Conservation (phyloP, 2,797 vertebrate genomes). For the Kryptolebias ocellatus region DNA sequence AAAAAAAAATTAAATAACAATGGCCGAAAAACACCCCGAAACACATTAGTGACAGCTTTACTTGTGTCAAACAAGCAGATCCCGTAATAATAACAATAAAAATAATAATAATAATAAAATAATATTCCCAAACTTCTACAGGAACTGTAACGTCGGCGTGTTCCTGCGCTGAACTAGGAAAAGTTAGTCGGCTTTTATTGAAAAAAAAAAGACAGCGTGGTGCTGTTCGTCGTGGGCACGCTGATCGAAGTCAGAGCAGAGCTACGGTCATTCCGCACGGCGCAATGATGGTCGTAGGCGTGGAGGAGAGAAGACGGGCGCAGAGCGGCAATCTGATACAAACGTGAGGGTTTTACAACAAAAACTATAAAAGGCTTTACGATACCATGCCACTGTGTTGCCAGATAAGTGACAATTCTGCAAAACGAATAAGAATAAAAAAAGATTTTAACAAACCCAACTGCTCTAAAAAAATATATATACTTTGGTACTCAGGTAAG, state of each 20-base stretch:
- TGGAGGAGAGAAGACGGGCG: constrained; percentile 37
- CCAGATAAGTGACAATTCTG: constrained; percentile 46
- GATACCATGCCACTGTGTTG: constrained; percentile 65
- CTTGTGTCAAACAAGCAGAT: constrained; percentile 91
- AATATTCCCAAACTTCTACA: constrained; percentile 73
- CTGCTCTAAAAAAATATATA: constrained; percentile 23
- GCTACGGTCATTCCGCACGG: constrained; percentile 97
- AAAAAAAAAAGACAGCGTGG: constrained; percentile 80
- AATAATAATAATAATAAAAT: no score
- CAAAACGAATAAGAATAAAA: constrained; percentile 26
- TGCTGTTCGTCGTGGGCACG: constrained; percentile 93
- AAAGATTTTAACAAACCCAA: constrained; percentile 41
- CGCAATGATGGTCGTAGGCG: constrained; percentile 96
- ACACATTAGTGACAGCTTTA: constrained; percentile 64
- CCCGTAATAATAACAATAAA: constrained; percentile 65
- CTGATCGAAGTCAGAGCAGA: constrained; percentile 89
- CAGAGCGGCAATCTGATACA: constrained; percentile 55
- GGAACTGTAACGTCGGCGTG: constrained; percentile 84
- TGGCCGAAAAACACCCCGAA: constrained; percentile 61
- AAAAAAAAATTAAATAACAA: constrained; percentile 77
- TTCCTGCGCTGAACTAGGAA: constrained; percentile 89
- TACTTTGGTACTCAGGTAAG: no score
- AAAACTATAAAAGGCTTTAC: constrained; percentile 34
- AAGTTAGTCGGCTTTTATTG: constrained; percentile 88
- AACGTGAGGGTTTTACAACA: constrained; percentile 57